phyloP scores from a whole-genome alignment of 2,888 invertebrate species.

The Eubasilissa splendida region DNA sequence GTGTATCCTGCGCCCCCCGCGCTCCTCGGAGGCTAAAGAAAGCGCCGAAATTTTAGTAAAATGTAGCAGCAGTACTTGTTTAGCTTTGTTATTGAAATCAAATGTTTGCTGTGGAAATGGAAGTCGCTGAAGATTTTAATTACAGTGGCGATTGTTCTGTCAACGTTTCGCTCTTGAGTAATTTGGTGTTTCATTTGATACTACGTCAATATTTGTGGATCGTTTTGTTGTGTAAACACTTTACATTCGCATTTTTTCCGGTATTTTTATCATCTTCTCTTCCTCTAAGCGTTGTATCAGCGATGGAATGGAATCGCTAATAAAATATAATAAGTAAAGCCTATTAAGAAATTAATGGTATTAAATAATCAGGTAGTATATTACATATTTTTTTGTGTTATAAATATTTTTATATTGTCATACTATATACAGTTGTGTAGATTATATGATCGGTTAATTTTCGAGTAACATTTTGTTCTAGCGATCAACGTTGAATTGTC shows the following conservation, averaged over 20 bases:
- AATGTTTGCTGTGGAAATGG: constrained; percentile 19
- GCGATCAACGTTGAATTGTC: too few species aligned
- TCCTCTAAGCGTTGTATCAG: too few species aligned
- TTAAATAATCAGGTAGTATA: too few species aligned
- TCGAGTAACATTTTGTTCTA: too few species aligned
- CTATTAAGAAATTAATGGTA: too few species aligned
- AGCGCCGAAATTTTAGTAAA: background rate
- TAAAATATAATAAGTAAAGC: too few species aligned
- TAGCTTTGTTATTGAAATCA: constrained; percentile 37
- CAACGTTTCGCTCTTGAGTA: constrained; percentile 5
- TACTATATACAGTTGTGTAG: too few species aligned
- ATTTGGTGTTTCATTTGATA: background rate
- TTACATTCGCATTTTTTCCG: background rate
- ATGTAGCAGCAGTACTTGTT: constrained; percentile 15
- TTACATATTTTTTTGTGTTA: too few species aligned
- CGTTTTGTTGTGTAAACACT: background rate
- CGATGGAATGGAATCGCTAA: too few species aligned
- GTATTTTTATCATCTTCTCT: too few species aligned
- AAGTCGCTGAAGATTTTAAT: constrained; percentile 18
- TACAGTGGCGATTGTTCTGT: constrained; percentile 29
- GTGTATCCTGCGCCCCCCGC: background rate
- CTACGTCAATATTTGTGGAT: background rate
- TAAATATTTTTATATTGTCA: too few species aligned
- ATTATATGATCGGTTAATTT: too few species aligned
- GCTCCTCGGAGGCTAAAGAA: background rate